A percentile compares a stretch with the other conserved stretches of the same genome.
Conservation (phyloP, 2,888 invertebrate genomes). For the Athalia cordata region DNA sequence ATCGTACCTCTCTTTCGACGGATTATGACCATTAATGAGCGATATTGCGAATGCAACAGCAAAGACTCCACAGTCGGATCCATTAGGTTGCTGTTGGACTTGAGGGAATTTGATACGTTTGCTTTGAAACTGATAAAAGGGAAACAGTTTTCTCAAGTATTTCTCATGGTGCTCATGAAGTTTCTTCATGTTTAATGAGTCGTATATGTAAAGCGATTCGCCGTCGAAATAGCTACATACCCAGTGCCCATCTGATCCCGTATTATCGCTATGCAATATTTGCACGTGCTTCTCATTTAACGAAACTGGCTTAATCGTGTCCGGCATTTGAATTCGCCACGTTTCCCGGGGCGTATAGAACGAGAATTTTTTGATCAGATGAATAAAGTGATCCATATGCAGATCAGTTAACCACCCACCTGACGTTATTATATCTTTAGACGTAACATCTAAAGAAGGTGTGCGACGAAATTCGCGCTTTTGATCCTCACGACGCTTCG, state of each 20-base stretch:
- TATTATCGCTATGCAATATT: constrained; percentile 46
- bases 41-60: constrained; percentile 34
- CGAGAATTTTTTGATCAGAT: constrained; percentile 36
- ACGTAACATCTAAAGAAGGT: neutral
- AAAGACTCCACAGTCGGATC: constrained; percentile 30
- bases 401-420: constrained; percentile 40
- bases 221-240: constrained; percentile 13
- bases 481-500: neutral
- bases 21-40: constrained; percentile 1
- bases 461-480: neutral
- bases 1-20: constrained; percentile 6
- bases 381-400: constrained; percentile 45
- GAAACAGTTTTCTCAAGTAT: constrained; percentile 16
- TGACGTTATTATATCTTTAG: neutral
- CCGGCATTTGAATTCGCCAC: constrained; percentile 31
- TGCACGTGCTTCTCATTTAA: constrained; percentile 49
- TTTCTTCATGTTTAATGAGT: neutral
- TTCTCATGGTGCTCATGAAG: neutral
- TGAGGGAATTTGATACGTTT: neutral
- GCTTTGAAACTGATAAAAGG: neutral
- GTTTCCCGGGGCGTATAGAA: constrained; percentile 40
- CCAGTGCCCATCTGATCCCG: constrained; percentile 19
- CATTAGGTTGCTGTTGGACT: constrained; percentile 18
- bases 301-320: constrained; percentile 44
- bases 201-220: neutral